Conservation (phyloP, 2,888 invertebrate species). For the Sesia bembeciformis region DNA sequence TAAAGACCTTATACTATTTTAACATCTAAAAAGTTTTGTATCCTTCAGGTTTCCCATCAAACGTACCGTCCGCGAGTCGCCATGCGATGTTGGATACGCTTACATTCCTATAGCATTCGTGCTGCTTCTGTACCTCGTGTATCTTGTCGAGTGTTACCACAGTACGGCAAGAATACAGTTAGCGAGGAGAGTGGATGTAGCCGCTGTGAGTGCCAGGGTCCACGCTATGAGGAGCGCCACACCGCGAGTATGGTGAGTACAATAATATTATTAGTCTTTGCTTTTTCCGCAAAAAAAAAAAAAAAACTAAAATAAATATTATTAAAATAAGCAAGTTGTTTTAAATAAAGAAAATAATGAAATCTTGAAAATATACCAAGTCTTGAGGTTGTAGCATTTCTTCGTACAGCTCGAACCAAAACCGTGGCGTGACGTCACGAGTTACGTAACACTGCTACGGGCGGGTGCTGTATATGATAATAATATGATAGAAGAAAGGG, state of each 20-base stretch:
- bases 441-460: background rate
- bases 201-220: slow-evolving; percentile 78
- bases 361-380: background rate
- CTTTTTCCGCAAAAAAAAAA: background rate
- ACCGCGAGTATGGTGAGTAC: slow-evolving; percentile 81
- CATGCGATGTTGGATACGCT: slow-evolving; percentile 87
- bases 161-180: slow-evolving; percentile 83
- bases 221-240: slow-evolving; percentile 79
- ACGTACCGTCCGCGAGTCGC: slow-evolving; percentile 78
- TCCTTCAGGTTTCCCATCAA: slow-evolving; percentile 74
- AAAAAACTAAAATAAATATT: background rate
- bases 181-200: slow-evolving; percentile 76
- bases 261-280: no score
- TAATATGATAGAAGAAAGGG: no score
- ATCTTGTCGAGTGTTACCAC: slow-evolving; percentile 89
- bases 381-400: background rate
- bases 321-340: background rate
- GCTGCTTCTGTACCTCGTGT: slow-evolving; percentile 84
- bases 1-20: no score
- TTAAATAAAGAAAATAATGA: background rate
- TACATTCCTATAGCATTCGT: slow-evolving; percentile 88
- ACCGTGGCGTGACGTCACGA: background rate
- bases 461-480: no score
- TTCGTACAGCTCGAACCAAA: background rate
- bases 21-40: no score